Evolutionary conservation across 2,888 invertebrate genomes (phyloP), one percentile per base, ranked within the genome.

Genomic region (Elegia similella): DNA sequence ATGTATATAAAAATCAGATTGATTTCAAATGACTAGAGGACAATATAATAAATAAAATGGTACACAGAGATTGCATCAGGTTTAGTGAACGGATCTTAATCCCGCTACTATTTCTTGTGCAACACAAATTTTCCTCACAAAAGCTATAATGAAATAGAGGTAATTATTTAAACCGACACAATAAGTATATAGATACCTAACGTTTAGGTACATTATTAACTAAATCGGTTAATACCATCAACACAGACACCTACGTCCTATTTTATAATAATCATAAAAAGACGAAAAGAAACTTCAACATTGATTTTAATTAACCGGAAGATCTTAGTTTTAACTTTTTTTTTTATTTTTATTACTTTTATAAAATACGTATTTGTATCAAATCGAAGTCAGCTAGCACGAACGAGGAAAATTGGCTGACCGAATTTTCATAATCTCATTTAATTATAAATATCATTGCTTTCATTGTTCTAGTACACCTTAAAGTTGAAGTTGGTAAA

Each of bases 291-390:
- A 87, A 80, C 78, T 71, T 80, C 75, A 84, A 86, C 84, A 85
- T 84, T 80, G 81, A 80, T 78, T 80, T 78, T 75, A 77, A 69
- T 71, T 73, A 82, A 86, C 82, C 85, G 90, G 89, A 91, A 91
- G 90, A 88, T 88, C 89, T 84, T 81, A 82, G 81, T 84, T 83
- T 83, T 82, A 78, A 75, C 70, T 81, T 79, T 77, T 69, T 82
- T 80, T 78, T 76, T 69, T 63, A 70, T 76, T 78, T 76, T 78
- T 78, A 77, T 80, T 38, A 50, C 34, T 50, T 88, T 87, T 88
- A 88, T 85, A 91, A 91, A 91, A 91, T 88, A 89, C 86, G 85
- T 84, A 82, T 84, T 83, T 86, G 88, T 90, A 90, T 90, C 90
- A 90, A 91, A 91, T 81, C 82, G 84, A 71, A 78, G 88, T 84